Conservation (phyloP, 2,113 vertebrate genomes). For the Pseudopipra pipra region DNA sequence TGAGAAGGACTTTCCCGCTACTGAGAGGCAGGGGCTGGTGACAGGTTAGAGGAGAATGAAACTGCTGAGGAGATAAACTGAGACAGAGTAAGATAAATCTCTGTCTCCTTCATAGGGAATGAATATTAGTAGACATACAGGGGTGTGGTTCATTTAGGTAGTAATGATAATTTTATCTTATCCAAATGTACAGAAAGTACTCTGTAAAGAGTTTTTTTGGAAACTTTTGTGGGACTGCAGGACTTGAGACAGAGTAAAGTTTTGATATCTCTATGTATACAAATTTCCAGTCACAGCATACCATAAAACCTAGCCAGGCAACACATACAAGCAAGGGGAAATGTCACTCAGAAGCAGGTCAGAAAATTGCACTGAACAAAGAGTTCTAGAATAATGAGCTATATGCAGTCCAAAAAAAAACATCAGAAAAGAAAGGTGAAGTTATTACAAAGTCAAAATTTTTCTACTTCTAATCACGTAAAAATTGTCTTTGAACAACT, state of each 20-base stretch:
- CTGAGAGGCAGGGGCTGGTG: not conserved
- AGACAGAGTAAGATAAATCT: not conserved
- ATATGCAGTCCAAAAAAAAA: not conserved
- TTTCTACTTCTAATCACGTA: not conserved
- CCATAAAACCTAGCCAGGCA: not conserved
- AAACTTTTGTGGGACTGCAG: not conserved
- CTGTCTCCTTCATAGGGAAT: not conserved
- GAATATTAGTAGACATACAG: not conserved
- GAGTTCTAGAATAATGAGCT: conserved; percentile 5
- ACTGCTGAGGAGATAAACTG: not conserved
- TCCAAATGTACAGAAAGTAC: not conserved
- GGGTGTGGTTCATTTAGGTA: not conserved
- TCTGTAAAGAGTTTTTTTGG: not conserved
- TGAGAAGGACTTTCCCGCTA: not conserved
- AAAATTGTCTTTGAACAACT: not conserved
- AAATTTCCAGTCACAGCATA: not conserved
- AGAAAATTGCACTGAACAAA: conserved; percentile 2
- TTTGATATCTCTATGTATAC: not conserved
- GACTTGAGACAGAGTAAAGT: conserved; percentile 5
- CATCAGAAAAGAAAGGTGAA: not conserved
- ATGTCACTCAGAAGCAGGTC: not conserved
- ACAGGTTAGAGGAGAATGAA: not conserved
- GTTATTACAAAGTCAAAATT: not conserved
- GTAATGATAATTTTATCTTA: not conserved
- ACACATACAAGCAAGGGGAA: conserved; percentile 11